These are phyloP conservation scores for Polypedilum pembai DNA, from an alignment of 1,140 invertebrate species.

Conservation along the genomic window DNA sequence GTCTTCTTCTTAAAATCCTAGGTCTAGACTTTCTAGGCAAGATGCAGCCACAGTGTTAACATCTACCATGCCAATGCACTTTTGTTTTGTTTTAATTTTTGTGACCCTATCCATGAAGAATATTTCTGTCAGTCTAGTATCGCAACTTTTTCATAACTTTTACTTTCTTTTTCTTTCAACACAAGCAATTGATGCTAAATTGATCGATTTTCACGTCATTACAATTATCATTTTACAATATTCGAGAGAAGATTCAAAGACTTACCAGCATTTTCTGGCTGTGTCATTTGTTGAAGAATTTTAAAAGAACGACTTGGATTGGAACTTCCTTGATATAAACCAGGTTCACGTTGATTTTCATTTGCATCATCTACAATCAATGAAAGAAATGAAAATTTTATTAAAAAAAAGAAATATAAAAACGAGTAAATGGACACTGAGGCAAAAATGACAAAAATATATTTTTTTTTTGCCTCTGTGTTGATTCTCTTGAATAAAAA, in stretches of 20 bases:
- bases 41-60: neutral
- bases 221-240: neutral
- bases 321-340: slow-evolving; percentile 71
- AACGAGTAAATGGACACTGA: too few relatives aligned
- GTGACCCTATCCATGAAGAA: neutral
- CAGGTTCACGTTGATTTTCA: slow-evolving; percentile 53
- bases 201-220: neutral
- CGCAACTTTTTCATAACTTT: neutral
- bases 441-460: too few relatives aligned
- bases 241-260: neutral
- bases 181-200: slow-evolving; percentile 15
- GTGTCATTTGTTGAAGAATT: slow-evolving; percentile 75
- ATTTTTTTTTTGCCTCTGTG: too few relatives aligned
- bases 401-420: too few relatives aligned
- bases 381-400: too few relatives aligned
- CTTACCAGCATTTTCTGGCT: slow-evolving; percentile 48
- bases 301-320: slow-evolving; percentile 81
- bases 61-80: neutral
- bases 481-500: too few relatives aligned
- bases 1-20: neutral
- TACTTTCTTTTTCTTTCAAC: slow-evolving; percentile 1
- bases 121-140: neutral
- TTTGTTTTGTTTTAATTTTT: neutral
- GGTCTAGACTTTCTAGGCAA: slow-evolving; percentile 10
- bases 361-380: slow-evolving; percentile 47